phyloP scores from a whole-genome alignment of 2,113 vertebrate genomes.

The Bothrops jararaca region DNA sequence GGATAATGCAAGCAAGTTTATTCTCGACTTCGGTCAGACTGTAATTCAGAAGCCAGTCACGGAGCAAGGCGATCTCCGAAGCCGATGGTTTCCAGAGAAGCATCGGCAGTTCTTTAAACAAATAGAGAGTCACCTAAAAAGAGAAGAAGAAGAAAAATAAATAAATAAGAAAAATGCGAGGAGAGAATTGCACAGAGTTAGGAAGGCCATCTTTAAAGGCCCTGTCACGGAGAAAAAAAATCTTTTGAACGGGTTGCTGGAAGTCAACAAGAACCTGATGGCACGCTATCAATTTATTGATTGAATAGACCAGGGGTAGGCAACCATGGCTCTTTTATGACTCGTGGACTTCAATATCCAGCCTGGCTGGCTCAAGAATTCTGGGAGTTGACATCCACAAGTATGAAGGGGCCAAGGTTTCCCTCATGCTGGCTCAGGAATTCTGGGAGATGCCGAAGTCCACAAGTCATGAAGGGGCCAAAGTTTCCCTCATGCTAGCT shows the following conservation, averaged over 20 bases:
- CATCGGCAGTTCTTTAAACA: conserved; percentile 94
- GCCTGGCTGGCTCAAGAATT: too few relatives aligned
- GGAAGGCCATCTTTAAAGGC: neutral
- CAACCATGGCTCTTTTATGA: too few relatives aligned
- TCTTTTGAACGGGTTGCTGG: neutral
- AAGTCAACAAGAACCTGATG: neutral
- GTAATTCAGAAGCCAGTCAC: conserved; percentile 86
- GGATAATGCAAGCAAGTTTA: conserved; percentile 90
- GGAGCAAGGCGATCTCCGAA: conserved; percentile 82
- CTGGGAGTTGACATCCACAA: too few relatives aligned
- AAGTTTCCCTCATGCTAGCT: too few relatives aligned
- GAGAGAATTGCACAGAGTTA: conserved; percentile 15
- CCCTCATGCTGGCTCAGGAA: too few relatives aligned
- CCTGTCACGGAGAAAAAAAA: neutral
- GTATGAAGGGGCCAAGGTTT: too few relatives aligned
- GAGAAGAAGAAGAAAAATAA: conserved; percentile 16
- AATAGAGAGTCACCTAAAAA: conserved; percentile 87
- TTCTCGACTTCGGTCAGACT: conserved; percentile 86
- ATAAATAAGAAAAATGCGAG: neutral
- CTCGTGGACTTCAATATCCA: too few relatives aligned
- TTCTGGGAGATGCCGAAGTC: too few relatives aligned
- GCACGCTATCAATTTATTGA: neutral
- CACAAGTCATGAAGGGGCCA: too few relatives aligned
- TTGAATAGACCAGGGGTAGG: neutral
- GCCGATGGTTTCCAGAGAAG: conserved; percentile 82